Evolutionary conservation across 2,888 invertebrate genomes (phyloP), one percentile per base, ranked within the genome.

Genomic region (Chydorus sphaericus): DNA sequence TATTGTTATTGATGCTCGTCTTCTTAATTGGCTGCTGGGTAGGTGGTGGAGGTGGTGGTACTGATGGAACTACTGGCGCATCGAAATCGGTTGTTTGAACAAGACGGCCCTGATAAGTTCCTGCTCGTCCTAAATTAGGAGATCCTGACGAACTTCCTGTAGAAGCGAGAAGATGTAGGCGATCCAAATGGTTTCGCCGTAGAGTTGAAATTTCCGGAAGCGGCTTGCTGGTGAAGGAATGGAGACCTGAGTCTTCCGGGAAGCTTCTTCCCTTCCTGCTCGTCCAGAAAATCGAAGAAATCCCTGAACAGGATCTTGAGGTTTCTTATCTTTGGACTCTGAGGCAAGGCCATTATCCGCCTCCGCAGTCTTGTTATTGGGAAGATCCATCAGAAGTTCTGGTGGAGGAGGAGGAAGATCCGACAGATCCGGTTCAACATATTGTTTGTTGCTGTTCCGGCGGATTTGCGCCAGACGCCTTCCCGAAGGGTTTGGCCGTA

Each of bases 161-260:
- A 18, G 39, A 23, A 31, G 54, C 44, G 29, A 28, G 30, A 36
- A 18, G 29, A 26, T n/a, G 37, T 30, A 28, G 55, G 30, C 3
- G 55, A 55, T 26, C 37, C 49, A 20, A 49, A 55, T 16, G 55
- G 49, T n/a, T 20, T 37, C 20, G 56, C 23, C n/a, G 56, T 14
- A 30, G 56, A 16, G 23, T 50, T 52, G 56, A 56, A 51, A 31
- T 26, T 56, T 33, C 44, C 20, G 18, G 44, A 44, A 18, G 44
- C 44, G 20, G 44, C 44, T 10, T 20, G 23, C 20, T 44, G 44
- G 20, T 44, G 44, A 18, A 49, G 28, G 33, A 48, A 36, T 1
- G 55, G 48, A 8, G 55, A 28, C 20, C 26, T 48, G n/a, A 49
- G 16, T n/a, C 51, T 55, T 54, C 55, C 48, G 30, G 55, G 55